Conservation (phyloP, 2,888 invertebrate species). For the Himalopsyche kuldschensis region DNA sequence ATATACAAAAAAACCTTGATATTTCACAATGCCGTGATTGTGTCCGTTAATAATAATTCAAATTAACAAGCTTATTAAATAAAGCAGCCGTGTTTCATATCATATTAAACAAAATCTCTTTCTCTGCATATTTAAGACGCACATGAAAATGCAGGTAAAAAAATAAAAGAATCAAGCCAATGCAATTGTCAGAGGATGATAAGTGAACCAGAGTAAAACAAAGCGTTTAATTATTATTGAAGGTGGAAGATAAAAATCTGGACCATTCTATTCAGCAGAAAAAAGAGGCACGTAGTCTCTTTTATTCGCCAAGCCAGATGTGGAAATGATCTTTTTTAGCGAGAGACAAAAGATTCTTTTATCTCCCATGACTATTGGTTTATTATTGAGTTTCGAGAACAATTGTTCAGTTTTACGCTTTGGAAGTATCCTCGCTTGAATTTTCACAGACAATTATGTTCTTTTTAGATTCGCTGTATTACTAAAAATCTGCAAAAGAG, state of each 20-base stretch:
- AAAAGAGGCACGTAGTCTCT: neutral
- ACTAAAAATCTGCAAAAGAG: neutral
- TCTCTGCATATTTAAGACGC: neutral
- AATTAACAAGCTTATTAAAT: no score
- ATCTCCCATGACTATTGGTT: neutral
- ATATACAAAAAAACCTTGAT: no score
- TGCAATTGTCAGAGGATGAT: neutral
- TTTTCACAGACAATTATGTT: conserved; percentile 3
- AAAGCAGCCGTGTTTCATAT: no score
- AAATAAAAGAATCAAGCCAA: neutral
- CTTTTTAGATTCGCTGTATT: neutral
- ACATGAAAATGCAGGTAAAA: neutral
- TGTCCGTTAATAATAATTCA: no score
- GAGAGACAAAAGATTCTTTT: neutral
- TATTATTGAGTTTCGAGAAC: neutral
- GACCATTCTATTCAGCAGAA: neutral
- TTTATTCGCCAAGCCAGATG: neutral
- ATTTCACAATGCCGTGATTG: no score
- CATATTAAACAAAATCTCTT: no score
- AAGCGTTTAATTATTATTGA: neutral
- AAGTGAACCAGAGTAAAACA: neutral
- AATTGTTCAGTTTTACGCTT: neutral
- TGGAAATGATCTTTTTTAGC: neutral
- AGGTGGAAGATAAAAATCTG: neutral
- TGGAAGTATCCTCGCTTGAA: neutral